A percentile compares a stretch with the other conserved stretches of the same genome.
These are phyloP conservation scores for Acridotheres tristis DNA, from an alignment of 2,797 vertebrate genomes.

Conservation along the genomic window DNA sequence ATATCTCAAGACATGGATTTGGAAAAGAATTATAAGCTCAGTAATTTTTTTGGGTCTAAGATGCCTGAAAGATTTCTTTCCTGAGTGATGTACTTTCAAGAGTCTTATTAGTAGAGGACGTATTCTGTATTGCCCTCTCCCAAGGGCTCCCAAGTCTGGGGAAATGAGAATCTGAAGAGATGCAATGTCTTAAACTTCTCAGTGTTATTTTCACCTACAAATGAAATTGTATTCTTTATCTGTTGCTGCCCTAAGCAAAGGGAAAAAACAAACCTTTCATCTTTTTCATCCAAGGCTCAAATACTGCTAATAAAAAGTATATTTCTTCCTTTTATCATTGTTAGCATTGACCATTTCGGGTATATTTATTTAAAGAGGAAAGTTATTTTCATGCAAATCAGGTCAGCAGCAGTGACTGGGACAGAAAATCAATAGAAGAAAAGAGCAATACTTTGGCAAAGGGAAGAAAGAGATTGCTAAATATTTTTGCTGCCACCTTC, in stretches of 20 bases:
- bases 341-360: background rate
- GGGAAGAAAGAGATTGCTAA: background rate
- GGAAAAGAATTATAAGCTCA: background rate
- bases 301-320: background rate
- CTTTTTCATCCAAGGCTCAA: background rate
- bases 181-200: background rate
- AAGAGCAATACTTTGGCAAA: background rate
- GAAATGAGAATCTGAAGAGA: background rate
- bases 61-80: background rate
- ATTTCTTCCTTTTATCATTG: background rate
- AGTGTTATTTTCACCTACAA: background rate
- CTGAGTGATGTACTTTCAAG: background rate
- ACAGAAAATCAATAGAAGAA: constrained; percentile 11
- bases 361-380: background rate
- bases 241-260: background rate
- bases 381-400: background rate
- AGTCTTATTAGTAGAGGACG: background rate
- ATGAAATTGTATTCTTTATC: background rate
- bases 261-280: background rate
- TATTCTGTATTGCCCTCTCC: background rate
- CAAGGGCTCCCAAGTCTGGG: background rate
- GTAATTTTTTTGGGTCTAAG: background rate
- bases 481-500: background rate
- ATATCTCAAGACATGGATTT: background rate
- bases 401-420: background rate